Evolutionary conservation across 1,140 invertebrate species (phyloP).

Genomic region (Oncopeltus fasciatus): DNA sequence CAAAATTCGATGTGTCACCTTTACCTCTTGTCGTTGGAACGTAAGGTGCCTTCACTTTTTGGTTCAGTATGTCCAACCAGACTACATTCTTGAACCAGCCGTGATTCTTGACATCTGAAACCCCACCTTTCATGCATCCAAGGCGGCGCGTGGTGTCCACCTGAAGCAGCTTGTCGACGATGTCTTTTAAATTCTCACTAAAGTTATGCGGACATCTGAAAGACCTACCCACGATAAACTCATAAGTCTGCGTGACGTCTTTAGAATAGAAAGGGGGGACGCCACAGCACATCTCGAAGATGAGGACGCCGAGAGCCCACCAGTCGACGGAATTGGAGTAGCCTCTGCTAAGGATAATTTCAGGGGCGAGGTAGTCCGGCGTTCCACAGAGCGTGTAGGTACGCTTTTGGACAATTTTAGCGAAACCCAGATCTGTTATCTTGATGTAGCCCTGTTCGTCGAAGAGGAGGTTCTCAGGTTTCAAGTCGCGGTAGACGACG

Average conservation of each 20-base stretch:
- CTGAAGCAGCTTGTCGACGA: constrained; percentile 74
- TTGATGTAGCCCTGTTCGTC: constrained; percentile 56
- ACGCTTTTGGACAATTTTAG: constrained; percentile 32
- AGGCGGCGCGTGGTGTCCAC: constrained; percentile 74
- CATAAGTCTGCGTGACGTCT: constrained; percentile 81
- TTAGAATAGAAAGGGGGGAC: constrained; percentile 69
- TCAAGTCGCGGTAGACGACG: constrained; percentile 84
- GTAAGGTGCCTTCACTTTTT: constrained; percentile 12
- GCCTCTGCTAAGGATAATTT: constrained; percentile 86
- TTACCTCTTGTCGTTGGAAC: background rate
- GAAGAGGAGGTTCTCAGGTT: constrained; percentile 92
- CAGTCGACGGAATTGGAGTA: constrained; percentile 94
- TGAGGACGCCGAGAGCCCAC: constrained; percentile 85
- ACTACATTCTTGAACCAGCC: constrained; percentile 18
- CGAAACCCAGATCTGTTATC: constrained; percentile 24
- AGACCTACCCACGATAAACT: constrained; percentile 64
- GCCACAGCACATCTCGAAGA: constrained; percentile 73
- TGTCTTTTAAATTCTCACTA: constrained; percentile 61
- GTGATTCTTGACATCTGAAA: constrained; percentile 48
- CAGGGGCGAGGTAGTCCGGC: constrained; percentile 89
- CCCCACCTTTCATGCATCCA: constrained; percentile 79
- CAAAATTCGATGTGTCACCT: background rate
- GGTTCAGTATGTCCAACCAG: constrained; percentile 24
- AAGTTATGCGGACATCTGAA: constrained; percentile 55
- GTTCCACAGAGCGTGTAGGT: constrained; percentile 94